These are phyloP conservation scores for Amazona finschi DNA, from an alignment of 2,797 vertebrate species.

Conservation along the genomic window DNA sequence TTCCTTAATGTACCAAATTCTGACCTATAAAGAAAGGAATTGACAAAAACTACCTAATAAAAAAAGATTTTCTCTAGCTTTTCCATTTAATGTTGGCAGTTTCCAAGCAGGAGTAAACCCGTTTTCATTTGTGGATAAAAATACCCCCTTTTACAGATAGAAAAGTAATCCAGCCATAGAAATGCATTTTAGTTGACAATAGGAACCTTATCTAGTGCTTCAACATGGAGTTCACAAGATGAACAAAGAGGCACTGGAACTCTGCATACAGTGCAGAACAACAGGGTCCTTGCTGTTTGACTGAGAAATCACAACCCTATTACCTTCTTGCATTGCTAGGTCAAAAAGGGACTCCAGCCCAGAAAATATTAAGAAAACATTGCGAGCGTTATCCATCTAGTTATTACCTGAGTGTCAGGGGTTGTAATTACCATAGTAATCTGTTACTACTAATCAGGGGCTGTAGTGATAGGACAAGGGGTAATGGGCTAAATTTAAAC, in stretches of 20 bases:
- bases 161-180: neutral
- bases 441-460: neutral
- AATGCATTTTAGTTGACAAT: neutral
- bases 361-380: neutral
- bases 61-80: neutral
- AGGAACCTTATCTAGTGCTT: neutral
- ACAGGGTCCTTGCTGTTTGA: accelerated
- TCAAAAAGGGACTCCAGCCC: neutral
- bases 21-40: neutral
- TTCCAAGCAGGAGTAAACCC: neutral
- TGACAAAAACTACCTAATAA: neutral
- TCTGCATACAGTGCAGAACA: accelerated
- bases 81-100: neutral
- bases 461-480: neutral
- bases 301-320: accelerated
- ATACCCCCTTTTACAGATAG: neutral
- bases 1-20: neutral
- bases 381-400: accelerated
- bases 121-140: neutral
- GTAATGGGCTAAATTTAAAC: neutral
- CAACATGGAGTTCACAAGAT: neutral
- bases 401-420: neutral
- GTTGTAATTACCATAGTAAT: neutral
- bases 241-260: neutral
- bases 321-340: neutral